A percentile compares a stretch with the other conserved stretches of the same genome.
Evolutionary conservation across 2,888 invertebrate genomes (phyloP).

Genomic region (Geotrupes spiniger): DNA sequence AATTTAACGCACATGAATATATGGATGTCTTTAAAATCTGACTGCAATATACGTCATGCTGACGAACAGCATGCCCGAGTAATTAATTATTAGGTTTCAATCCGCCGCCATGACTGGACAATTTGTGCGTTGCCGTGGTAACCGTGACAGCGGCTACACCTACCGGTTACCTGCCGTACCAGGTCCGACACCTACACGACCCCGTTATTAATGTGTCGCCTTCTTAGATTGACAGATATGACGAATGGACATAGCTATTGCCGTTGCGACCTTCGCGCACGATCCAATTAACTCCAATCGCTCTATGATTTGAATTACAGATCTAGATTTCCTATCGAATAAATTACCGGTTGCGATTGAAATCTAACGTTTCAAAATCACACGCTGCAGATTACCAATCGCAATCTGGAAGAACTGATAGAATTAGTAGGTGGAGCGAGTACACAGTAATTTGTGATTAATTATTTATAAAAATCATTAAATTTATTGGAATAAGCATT

Average conservation of each 20-base stretch:
- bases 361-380: too few species aligned
- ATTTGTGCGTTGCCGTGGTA: slow-evolving; percentile 42
- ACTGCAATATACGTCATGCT: slow-evolving; percentile 36
- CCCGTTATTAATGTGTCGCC: slow-evolving; percentile 35
- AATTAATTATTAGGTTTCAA: slow-evolving; percentile 50
- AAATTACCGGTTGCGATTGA: slow-evolving; percentile 1
- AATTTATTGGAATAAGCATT: too few species aligned
- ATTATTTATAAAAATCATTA: too few species aligned
- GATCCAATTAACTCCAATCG: slow-evolving; percentile 31
- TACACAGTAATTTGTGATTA: too few species aligned
- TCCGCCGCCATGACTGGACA: slow-evolving; percentile 44
- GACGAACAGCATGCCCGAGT: slow-evolving; percentile 38
- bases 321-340: slow-evolving; percentile 4
- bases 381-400: too few species aligned
- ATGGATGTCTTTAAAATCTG: slow-evolving; percentile 26
- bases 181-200: slow-evolving; percentile 35
- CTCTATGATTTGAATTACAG: slow-evolving; percentile 12
- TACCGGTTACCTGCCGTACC: slow-evolving; percentile 42
- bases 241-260: slow-evolving; percentile 30
- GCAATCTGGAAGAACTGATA: too few species aligned
- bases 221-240: slow-evolving; percentile 31
- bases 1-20: slow-evolving; percentile 14
- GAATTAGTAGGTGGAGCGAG: too few species aligned
- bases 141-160: slow-evolving; percentile 44
- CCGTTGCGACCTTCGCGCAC: slow-evolving; percentile 30